Evolutionary conservation across 2,888 invertebrate genomes (phyloP), one percentile per base, ranked within the genome.

Genomic region (Charanyca ferruginea): DNA sequence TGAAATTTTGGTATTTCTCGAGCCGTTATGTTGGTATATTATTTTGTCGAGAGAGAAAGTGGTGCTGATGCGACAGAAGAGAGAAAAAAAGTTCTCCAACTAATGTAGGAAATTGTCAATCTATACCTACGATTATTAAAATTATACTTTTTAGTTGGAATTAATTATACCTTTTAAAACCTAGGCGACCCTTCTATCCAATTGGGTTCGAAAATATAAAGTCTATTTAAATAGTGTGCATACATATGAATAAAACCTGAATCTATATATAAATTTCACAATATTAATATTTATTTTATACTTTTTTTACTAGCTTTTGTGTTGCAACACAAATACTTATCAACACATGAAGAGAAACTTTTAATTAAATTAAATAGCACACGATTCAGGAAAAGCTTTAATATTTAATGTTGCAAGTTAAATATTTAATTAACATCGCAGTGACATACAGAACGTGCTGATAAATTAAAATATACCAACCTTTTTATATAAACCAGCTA

Each of bases 331-430:
- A 66, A 68, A 66, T 65, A 69, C 51, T 67, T 63, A n/a, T n/a
- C n/a, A 28, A 28, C 28, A 69, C 75, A 78, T 71, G 76, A 73
- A 79, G 76, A 72, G 80, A 76, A 84, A 79, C 85, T 85, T 81
- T 80, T 86, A 87, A 85, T 85, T 85, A 85, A 87, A 86, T 81
- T 80, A 83, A 86, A 88, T 52, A 60, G 20, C 62, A 70, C 48
- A 58, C 77, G 62, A 77, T 81, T 79, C 82, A 65, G 77, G 70
- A 75, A 80, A 78, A 80, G 82, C 58, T 84, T 86, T 82, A 83
- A 87, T 82, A 84, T 84, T 85, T 83, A 73, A 88, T 82, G 79
- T 82, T 78, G 76, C 75, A 65, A 80, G 77, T 81, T 69, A 83
- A 87, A 88, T 86, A 87, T 86, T 89, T 86, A 80, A 81, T 84